A percentile compares a stretch with the other conserved stretches of the same genome.
Evolutionary conservation across 2,797 vertebrate species (phyloP).

Genomic region (Spinus pinus): DNA sequence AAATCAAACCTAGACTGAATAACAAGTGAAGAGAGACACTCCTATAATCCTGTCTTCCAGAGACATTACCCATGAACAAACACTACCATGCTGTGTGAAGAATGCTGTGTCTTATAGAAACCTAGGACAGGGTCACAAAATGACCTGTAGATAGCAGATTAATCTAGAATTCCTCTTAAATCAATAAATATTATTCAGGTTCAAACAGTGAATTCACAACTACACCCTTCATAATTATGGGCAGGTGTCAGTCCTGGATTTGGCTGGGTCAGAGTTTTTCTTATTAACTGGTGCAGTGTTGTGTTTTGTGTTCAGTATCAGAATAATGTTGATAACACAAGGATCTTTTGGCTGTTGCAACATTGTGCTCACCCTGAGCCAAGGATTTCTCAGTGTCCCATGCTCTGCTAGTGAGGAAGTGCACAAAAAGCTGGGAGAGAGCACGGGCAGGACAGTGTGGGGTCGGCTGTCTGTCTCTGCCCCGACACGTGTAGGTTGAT

Average conservation of each 20-base stretch:
- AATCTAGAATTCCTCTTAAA: background rate
- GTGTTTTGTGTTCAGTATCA: background rate
- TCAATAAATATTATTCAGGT: background rate
- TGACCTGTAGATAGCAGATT: rapidly evolving
- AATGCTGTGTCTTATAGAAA: background rate
- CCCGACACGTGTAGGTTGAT: too few species aligned
- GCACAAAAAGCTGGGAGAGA: background rate
- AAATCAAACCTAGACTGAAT: background rate
- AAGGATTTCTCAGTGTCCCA: background rate
- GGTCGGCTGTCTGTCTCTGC: too few species aligned
- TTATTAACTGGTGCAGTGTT: too few species aligned
- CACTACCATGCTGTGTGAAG: background rate
- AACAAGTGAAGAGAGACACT: background rate
- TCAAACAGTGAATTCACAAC: background rate
- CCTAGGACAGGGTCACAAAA: background rate
- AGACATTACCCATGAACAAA: background rate
- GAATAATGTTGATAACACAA: too few species aligned
- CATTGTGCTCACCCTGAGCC: too few species aligned
- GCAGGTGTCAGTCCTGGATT: background rate
- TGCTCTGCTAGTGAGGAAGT: background rate
- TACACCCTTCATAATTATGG: background rate
- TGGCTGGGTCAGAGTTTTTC: background rate
- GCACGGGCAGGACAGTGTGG: background rate
- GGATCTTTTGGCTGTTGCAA: background rate
- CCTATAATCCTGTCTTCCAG: background rate